Conservation (phyloP, 1,140 invertebrate genomes). For the Pteromalus puparum region DNA sequence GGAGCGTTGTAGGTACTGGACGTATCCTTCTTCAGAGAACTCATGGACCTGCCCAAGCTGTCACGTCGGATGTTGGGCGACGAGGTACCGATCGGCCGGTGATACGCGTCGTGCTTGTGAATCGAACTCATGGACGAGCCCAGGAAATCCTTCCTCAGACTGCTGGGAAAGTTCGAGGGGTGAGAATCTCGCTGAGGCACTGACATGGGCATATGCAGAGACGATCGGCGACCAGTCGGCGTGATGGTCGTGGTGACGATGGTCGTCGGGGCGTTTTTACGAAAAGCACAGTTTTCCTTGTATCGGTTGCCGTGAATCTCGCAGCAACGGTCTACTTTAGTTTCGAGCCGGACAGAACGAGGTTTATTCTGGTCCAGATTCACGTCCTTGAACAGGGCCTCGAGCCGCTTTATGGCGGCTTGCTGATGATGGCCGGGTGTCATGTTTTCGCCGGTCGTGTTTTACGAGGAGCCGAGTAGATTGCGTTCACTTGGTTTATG, state of each 20-base stretch:
- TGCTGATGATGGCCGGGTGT: constrained; percentile 75
- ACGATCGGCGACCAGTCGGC: constrained; percentile 75
- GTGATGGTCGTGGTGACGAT: constrained; percentile 56
- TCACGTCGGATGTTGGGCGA: constrained; percentile 60
- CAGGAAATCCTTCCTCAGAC: constrained; percentile 77
- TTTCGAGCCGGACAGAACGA: constrained; percentile 75
- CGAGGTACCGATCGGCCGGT: constrained; percentile 43
- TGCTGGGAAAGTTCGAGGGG: constrained; percentile 81
- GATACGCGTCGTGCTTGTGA: constrained; percentile 66
- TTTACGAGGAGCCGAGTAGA: constrained; percentile 35
- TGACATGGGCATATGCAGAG: constrained; percentile 76
- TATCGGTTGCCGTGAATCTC: constrained; percentile 83
- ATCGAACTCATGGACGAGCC: constrained; percentile 75
- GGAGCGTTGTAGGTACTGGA: constrained; percentile 68
- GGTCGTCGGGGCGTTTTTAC: constrained; percentile 75
- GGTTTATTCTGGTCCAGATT: constrained; percentile 75
- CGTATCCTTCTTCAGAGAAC: constrained; percentile 73
- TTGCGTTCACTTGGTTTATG: not conserved
- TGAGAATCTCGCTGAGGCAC: constrained; percentile 78
- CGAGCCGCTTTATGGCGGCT: constrained; percentile 81
- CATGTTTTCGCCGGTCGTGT: constrained; percentile 50
- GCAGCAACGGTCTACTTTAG: constrained; percentile 77
- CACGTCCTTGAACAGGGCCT: constrained; percentile 82
- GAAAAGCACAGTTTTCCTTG: constrained; percentile 74
- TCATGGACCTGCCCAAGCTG: constrained; percentile 69